Evolutionary conservation across 2,113 vertebrate species (phyloP), one percentile per base, ranked within the genome.

Genomic region (Corythaixoides concolor): DNA sequence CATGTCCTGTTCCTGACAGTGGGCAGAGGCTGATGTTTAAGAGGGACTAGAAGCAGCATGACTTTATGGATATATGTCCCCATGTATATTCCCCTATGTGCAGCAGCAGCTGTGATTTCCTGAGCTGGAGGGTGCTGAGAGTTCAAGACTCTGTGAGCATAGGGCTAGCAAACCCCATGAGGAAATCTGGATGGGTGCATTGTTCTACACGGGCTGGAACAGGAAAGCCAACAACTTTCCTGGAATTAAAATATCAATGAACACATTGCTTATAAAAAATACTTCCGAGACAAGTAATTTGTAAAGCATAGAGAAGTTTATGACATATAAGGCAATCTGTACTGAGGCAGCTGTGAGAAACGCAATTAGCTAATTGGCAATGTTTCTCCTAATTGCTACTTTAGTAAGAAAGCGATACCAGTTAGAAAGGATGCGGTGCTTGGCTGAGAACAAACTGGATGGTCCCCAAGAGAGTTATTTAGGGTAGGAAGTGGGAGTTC

Each of bases 281-380:
- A 32, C 87, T 96, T 97, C 84, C 13, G 20, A 93, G 70, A 85
- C 59, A 93, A 94, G 80, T 92, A 7, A 92, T 69, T 95, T 89
- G 41, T 62, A 85, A 95, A 89, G 77, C 0, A 0, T 9, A n/a
- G 74, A 91, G 85, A 88, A 66, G 66, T 92, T 95, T 94, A 76
- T 95, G 92, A 70, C 96, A 83, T 95, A 95, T 91, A 96, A 96
- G 94, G 91, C 87, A 95, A 92, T 95, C 84, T 93, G 92, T 32
- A 87, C 62, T 6, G 49, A 89, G 80, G 89, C 90, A 92, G 86
- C 92, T 81, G 86, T 72, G 69, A 93, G 84, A 96, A 95, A 89
- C 11, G 83, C 80, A 92, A 93, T 96, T 89, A 95, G 91, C 92
- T 97, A 92, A 97, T 91, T 94, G 94, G 90, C 77, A 91, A 52